These are phyloP conservation scores for Spinibarbus caldwelli DNA, from an alignment of 2,797 vertebrate species.

Conservation along the genomic window DNA sequence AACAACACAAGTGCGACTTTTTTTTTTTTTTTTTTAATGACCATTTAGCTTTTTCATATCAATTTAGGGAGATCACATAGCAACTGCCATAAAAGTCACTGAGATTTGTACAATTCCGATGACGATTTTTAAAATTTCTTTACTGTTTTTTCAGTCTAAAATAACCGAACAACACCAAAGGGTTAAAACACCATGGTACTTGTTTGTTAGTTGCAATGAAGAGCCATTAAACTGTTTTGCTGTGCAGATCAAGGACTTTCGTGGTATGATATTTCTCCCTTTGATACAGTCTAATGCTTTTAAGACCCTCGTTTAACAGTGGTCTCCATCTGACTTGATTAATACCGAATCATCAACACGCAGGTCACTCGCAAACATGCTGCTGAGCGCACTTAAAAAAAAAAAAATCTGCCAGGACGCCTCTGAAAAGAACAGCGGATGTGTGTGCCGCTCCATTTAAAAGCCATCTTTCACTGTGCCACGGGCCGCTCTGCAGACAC, in stretches of 20 bases:
- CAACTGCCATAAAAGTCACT: too few species aligned
- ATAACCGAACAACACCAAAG: too few species aligned
- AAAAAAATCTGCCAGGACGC: background rate
- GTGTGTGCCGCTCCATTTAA: conserved; percentile 43
- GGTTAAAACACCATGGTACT: background rate
- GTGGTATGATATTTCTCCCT: background rate
- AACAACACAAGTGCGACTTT: too few species aligned
- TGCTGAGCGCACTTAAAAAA: background rate
- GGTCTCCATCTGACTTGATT: background rate
- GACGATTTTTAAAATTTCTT: too few species aligned
- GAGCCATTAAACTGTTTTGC: background rate
- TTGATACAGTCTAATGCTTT: background rate
- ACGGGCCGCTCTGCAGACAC: conserved; percentile 68
- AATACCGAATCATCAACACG: background rate
- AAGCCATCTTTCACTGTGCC: conserved; percentile 61
- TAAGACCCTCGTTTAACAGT: background rate
- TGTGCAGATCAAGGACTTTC: background rate
- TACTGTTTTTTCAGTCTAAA: too few species aligned
- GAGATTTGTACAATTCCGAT: too few species aligned
- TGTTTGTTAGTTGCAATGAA: background rate
- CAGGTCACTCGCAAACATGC: background rate
- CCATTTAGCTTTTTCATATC: too few species aligned
- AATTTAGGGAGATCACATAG: too few species aligned
- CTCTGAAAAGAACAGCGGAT: conserved; percentile 1
- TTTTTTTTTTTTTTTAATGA: too few species aligned